Evolutionary conservation across 1,140 invertebrate genomes (phyloP).

Genomic region (Ooceraea biroi): DNA sequence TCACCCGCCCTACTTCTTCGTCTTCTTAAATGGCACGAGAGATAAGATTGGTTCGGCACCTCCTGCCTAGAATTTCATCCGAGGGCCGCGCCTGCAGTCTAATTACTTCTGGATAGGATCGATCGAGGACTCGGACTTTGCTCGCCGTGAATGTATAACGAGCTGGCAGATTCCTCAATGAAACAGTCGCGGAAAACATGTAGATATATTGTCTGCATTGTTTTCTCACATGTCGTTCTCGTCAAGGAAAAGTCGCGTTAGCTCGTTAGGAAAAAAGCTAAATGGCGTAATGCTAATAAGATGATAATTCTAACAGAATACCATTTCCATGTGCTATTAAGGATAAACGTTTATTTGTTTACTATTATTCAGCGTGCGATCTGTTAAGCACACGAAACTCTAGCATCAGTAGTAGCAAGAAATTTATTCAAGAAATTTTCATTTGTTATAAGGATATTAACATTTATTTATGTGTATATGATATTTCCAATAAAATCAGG

Average conservation of each 20-base stretch:
- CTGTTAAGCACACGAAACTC: neutral
- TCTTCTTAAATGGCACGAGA: conserved; percentile 74
- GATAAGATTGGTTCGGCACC: conserved; percentile 75
- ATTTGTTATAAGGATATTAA: no score
- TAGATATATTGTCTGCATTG: neutral
- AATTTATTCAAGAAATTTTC: no score
- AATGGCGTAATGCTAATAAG: conserved; percentile 28
- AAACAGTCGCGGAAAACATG: conserved; percentile 30
- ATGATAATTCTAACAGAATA: conserved; percentile 27
- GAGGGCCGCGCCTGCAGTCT: conserved; percentile 69
- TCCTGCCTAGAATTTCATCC: conserved; percentile 75
- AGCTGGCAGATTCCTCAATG: conserved; percentile 11
- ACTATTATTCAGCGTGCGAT: neutral
- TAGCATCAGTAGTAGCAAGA: neutral
- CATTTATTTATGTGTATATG: no score
- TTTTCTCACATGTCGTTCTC: neutral
- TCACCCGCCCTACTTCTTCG: conserved; percentile 74
- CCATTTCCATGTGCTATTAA: conserved; percentile 8
- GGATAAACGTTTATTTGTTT: conserved; percentile 20
- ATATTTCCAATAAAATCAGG: no score
- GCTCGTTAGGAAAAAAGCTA: conserved; percentile 17
- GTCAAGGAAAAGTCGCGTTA: conserved; percentile 35
- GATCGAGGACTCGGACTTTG: conserved; percentile 76
- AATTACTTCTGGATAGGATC: conserved; percentile 77
- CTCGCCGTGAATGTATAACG: conserved; percentile 75